Percentiles rank a stretch among this genome's conserved stretches.
Evolutionary conservation across 2,888 invertebrate genomes (phyloP).

Genomic region (Sinhomidia bicolor): DNA sequence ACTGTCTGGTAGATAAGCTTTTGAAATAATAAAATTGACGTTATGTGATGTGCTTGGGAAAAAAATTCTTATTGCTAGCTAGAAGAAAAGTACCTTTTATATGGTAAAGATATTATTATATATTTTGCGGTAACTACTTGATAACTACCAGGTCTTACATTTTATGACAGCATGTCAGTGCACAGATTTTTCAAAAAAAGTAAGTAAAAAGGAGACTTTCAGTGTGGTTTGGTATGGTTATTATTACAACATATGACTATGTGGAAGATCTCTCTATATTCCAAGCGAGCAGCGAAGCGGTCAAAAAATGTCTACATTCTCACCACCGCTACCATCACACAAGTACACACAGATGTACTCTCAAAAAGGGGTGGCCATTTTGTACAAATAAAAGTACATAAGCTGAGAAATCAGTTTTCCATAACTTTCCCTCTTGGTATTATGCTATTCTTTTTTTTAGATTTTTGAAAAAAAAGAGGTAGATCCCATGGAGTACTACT

Average conservation of each 20-base stretch:
- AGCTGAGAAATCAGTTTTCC: constrained; percentile 62
- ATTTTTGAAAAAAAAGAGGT: constrained; percentile 44
- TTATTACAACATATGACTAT: too few species aligned
- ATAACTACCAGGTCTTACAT: background rate
- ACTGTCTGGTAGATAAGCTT: too few species aligned
- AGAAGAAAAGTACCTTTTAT: too few species aligned
- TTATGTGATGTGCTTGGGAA: too few species aligned
- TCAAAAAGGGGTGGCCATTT: constrained; percentile 51
- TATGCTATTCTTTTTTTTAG: constrained; percentile 26
- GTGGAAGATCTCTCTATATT: too few species aligned
- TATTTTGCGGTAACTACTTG: too few species aligned
- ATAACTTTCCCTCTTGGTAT: constrained; percentile 53
- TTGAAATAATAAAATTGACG: too few species aligned
- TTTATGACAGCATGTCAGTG: background rate
- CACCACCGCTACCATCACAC: background rate
- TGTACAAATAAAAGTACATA: constrained; percentile 46
- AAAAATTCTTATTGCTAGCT: too few species aligned
- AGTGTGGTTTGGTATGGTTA: background rate
- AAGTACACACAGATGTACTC: too few species aligned
- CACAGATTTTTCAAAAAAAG: too few species aligned
- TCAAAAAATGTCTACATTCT: background rate
- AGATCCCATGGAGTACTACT: too few species aligned
- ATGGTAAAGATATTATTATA: too few species aligned
- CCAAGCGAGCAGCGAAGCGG: background rate
- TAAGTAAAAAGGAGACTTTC: background rate